phyloP scores from a whole-genome alignment of 2,113 vertebrate genomes.

The Pontoporia blainvillei region DNA sequence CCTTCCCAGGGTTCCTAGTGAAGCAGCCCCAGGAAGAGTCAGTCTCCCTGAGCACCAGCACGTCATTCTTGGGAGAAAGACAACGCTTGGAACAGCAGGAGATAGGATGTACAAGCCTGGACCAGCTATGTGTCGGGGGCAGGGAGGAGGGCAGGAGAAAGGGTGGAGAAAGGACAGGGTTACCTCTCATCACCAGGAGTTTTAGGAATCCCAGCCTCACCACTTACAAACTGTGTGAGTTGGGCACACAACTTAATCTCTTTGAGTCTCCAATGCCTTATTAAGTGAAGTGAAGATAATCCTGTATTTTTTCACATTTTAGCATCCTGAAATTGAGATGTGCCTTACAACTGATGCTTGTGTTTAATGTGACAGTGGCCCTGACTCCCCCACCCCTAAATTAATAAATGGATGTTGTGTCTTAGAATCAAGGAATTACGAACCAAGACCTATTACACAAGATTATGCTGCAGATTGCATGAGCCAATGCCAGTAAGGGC shows the following conservation, averaged over 20 bases:
- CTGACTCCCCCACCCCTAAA: not conserved
- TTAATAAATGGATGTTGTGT: not conserved
- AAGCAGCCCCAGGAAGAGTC: not conserved
- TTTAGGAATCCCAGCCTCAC: not conserved
- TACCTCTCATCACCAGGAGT: not conserved
- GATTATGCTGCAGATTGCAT: not conserved
- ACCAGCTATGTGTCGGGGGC: not conserved
- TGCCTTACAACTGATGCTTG: not conserved
- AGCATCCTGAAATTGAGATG: not conserved
- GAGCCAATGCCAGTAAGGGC: not conserved
- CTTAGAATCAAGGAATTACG: not conserved
- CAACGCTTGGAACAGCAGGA: not conserved
- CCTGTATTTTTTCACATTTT: not conserved
- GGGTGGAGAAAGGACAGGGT: not conserved
- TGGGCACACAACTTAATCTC: not conserved
- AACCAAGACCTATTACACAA: not conserved
- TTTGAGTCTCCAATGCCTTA: not conserved
- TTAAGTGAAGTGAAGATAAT: not conserved
- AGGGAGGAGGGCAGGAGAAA: not conserved
- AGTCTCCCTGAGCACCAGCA: not conserved
- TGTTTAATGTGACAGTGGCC: not conserved
- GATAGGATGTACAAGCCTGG: not conserved
- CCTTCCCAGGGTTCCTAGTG: not conserved
- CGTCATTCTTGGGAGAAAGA: not conserved
- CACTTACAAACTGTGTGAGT: not conserved